These are phyloP conservation scores for Neoarius graeffei DNA, from an alignment of 2,113 vertebrate genomes.

Conservation along the genomic window DNA sequence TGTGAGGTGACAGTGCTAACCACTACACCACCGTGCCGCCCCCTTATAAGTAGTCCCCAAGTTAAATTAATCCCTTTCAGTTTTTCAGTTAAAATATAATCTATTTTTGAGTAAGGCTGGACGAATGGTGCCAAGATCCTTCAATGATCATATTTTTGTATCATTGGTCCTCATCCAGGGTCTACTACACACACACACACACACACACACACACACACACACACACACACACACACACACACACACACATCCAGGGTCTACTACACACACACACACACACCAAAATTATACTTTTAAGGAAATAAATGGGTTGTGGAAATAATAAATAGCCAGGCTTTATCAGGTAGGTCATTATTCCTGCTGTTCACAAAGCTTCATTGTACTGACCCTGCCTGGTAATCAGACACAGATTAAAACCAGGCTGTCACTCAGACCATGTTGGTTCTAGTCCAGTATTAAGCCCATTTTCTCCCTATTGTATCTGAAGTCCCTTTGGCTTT, in stretches of 20 bases:
- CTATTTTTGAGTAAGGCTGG: too few species aligned
- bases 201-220: not conserved
- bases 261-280: not conserved
- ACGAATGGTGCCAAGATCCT: too few species aligned
- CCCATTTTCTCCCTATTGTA: not conserved
- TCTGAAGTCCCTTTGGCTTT: not conserved
- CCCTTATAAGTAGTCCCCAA: too few species aligned
- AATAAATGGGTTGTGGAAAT: not conserved
- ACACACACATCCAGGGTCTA: too few species aligned
- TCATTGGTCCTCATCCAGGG: not conserved
- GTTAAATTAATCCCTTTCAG: too few species aligned
- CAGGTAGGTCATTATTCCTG: constrained; percentile 7
- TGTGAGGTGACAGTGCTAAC: too few species aligned
- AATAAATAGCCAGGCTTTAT: constrained; percentile 5
- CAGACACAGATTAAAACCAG: not conserved
- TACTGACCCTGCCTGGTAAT: not conserved
- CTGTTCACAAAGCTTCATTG: not conserved
- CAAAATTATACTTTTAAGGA: not conserved
- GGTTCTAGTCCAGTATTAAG: not conserved
- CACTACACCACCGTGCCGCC: too few species aligned
- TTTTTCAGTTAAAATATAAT: too few species aligned
- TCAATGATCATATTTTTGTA: not conserved
- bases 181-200: not conserved
- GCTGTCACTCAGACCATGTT: not conserved
- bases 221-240: not conserved